A percentile compares a stretch with the other conserved stretches of the same genome.
Evolutionary conservation across 2,797 vertebrate species (phyloP).

Genomic region (Manis crassicaudata): DNA sequence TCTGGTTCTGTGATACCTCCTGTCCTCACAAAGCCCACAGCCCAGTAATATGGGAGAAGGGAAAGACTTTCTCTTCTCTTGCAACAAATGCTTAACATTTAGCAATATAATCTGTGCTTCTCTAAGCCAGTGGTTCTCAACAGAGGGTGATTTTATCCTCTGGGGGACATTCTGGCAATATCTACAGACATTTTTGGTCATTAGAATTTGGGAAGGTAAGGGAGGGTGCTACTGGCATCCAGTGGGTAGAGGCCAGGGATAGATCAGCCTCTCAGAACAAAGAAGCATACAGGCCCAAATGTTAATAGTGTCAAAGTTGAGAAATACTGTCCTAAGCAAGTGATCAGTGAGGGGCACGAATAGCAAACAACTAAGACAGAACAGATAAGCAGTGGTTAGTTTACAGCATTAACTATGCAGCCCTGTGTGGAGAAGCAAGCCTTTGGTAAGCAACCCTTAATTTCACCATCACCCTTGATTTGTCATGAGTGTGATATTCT

Average conservation of each 20-base stretch:
- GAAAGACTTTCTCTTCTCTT: background rate
- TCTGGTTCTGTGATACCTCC: background rate
- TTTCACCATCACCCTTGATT: background rate
- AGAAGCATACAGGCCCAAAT: background rate
- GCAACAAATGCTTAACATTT: background rate
- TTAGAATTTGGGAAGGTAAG: background rate
- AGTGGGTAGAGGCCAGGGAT: fast-evolving
- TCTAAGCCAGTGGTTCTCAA: background rate
- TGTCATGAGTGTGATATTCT: background rate
- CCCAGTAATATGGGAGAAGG: background rate
- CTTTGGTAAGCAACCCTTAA: background rate
- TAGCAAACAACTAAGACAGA: background rate
- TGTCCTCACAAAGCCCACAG: background rate
- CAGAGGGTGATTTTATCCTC: background rate
- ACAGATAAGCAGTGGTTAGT: fast-evolving
- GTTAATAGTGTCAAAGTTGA: background rate
- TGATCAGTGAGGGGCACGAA: background rate
- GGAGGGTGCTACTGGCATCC: background rate
- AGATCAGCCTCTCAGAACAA: background rate
- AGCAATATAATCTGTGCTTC: background rate
- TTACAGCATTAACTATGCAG: fast-evolving
- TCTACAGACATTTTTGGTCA: background rate
- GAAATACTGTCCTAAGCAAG: background rate
- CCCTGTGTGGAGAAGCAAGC: background rate
- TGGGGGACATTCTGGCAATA: background rate